Base-by-base conservation (phyloP, 2,888 invertebrate genomes). In the Dione juno region DNA sequence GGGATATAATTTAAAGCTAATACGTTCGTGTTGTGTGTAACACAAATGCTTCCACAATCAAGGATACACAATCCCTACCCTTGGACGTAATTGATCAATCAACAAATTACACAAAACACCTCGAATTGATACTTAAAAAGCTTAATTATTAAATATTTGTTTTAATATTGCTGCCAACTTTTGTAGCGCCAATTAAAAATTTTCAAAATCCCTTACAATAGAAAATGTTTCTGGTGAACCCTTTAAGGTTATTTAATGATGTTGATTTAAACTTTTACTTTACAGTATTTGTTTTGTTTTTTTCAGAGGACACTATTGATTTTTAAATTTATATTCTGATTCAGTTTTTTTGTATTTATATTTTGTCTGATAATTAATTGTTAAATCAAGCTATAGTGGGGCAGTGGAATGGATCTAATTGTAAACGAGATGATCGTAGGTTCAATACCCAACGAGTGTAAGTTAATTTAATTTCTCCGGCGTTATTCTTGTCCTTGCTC, bases 131-230 rank as follows among this genome's bases (percentile, higher is more conserved):
- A 5, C 35, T 45, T 35, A 45, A 61, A 61, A 61, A 28, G 28
- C 19, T 61, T 45, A 61, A 61, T 45, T 54, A 48, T 61, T 61
- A 61, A 61, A 61, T 61, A 61, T 45, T 61, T 35, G 28, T 61
- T 35, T 28, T 61, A 0, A 61, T 45, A 28, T 43, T 45, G 45
- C 45, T n/a, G 66, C 58, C 16, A 66, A 72, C 35, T 54, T 69
- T 50, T 37, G 45, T 63, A 61, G 61, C 45, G 67, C 74, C 74
- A 74, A 74, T 74, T 74, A 74, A 74, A 74, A 74, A 71, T 67
- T 74, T 74, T 59, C 16, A 54, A 72, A 59, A 50, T 68, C 63
- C 19, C 19, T 35, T 14, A 63, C 61, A 68, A 68, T 45, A 52
- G 61, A 52, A 64, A 64, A 64, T 52, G 19, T 9, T 19, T 50